Conservation (phyloP, 2,888 invertebrate genomes). For the Diplazon laetatorius region DNA sequence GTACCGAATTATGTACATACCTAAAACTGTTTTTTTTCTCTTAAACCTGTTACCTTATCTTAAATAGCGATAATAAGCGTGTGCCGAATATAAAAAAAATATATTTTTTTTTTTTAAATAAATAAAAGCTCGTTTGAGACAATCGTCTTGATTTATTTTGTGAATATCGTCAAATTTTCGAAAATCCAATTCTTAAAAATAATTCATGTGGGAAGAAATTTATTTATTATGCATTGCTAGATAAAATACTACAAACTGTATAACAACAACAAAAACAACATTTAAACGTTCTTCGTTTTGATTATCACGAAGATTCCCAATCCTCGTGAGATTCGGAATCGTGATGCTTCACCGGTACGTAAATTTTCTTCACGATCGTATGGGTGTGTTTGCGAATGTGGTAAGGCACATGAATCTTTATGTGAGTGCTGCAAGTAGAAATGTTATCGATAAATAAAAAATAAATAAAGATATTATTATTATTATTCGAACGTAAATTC, state of each 20-base stretch:
- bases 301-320: not conserved
- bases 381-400: constrained; percentile 77
- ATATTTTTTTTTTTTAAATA: constrained; percentile 53
- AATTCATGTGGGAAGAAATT: not conserved
- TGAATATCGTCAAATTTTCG: not conserved
- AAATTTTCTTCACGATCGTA: constrained; percentile 77
- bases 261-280: constrained; percentile 24
- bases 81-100: constrained; percentile 28
- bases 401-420: constrained; percentile 77
- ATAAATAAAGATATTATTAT: not conserved
- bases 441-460: too few species aligned
- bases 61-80: constrained; percentile 45
- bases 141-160: constrained; percentile 21
- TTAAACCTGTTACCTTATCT: constrained; percentile 58
- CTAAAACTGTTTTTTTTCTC: constrained; percentile 38
- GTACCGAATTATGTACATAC: constrained; percentile 61
- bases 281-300: constrained; percentile 65
- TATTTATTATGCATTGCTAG: constrained; percentile 1
- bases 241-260: constrained; percentile 11
- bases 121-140: constrained; percentile 32
- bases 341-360: constrained; percentile 72
- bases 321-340: constrained; percentile 34
- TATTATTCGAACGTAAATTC: not conserved
- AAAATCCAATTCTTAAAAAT: not conserved
- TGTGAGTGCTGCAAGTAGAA: constrained; percentile 74